A percentile compares a stretch with the other conserved stretches of the same genome.
These are phyloP conservation scores for Leptinotarsa rubiginosa DNA, from an alignment of 2,888 invertebrate species.

Conservation along the genomic window DNA sequence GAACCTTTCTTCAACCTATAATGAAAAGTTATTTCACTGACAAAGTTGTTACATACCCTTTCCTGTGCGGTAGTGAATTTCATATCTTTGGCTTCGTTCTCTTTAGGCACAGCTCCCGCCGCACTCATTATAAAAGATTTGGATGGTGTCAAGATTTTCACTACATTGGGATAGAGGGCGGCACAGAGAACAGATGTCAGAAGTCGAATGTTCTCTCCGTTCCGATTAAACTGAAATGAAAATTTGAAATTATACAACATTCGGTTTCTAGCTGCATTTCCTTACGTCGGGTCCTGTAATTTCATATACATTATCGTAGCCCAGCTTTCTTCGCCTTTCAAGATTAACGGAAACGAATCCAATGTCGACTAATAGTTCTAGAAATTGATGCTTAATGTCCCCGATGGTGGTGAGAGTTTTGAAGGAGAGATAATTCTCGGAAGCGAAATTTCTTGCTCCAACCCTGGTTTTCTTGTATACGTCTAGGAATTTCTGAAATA, in stretches of 20 bases:
- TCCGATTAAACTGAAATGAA: conserved; percentile 75
- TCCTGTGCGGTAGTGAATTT: conserved; percentile 81
- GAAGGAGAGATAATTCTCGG: conserved; percentile 84
- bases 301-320: conserved; percentile 73
- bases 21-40: too few relatives aligned
- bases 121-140: conserved; percentile 80
- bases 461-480: conserved; percentile 75
- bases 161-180: conserved; percentile 92
- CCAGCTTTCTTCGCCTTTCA: conserved; percentile 69
- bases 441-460: conserved; percentile 83
- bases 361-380: conserved; percentile 80
- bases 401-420: conserved; percentile 86
- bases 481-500: conserved; percentile 81
- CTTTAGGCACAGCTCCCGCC: conserved; percentile 80
- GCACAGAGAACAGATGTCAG: conserved; percentile 88
- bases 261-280: neutral
- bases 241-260: conserved; percentile 26
- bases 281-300: conserved; percentile 56
- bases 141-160: conserved; percentile 84
- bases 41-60: conserved; percentile 68
- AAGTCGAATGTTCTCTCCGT: conserved; percentile 81
- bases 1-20: too few relatives aligned
- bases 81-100: conserved; percentile 77
- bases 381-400: conserved; percentile 86
- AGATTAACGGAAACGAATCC: conserved; percentile 82